phyloP scores from a whole-genome alignment of 2,888 invertebrate genomes.

The Ashinkailepas kermadecensis region DNA sequence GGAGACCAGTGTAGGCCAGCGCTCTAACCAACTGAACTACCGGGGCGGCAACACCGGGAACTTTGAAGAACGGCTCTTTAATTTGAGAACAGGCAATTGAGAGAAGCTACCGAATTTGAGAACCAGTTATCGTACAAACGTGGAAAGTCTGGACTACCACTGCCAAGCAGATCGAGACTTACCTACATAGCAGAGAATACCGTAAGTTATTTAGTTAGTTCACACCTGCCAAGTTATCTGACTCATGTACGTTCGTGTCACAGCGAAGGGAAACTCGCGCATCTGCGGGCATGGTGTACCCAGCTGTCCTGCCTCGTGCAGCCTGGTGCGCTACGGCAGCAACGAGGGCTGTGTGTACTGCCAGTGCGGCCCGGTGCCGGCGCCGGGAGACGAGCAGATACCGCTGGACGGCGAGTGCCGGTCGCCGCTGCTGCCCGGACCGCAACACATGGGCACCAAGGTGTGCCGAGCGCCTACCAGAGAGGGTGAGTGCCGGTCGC shows the following conservation, averaged over 20 bases:
- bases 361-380: background rate
- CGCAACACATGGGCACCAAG: background rate
- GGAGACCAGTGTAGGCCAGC: too few relatives aligned
- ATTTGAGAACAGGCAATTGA: too few relatives aligned
- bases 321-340: background rate
- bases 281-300: background rate
- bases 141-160: too few relatives aligned
- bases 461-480: background rate
- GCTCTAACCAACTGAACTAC: too few relatives aligned
- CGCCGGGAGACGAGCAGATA: background rate
- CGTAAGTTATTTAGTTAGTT: too few relatives aligned
- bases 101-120: too few relatives aligned
- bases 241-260: background rate
- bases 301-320: background rate
- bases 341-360: background rate
- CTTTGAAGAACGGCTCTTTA: too few relatives aligned
- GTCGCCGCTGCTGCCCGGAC: background rate
- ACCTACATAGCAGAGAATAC: too few relatives aligned
- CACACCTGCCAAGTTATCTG: too few relatives aligned
- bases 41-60: too few relatives aligned
- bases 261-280: background rate
- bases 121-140: too few relatives aligned
- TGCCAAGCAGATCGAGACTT: too few relatives aligned
- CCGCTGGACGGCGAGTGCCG: background rate
- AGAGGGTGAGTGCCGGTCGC: background rate